phyloP scores from a whole-genome alignment of 2,888 invertebrate species.

The Danaus chrysippus region DNA sequence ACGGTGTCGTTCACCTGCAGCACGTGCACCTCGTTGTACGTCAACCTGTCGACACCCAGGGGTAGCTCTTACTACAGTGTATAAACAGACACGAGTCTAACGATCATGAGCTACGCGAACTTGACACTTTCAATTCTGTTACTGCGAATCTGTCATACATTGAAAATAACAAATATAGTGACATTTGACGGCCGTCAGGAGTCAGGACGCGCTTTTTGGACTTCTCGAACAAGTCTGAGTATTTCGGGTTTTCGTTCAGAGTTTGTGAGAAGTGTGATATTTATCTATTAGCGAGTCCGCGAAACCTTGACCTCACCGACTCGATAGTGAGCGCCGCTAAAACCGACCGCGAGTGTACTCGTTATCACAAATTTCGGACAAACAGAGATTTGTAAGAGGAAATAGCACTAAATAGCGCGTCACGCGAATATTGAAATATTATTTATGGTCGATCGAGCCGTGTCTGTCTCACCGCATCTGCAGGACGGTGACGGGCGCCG shows the following conservation, averaged over 20 bases:
- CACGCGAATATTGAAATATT: neutral
- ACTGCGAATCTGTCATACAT: neutral
- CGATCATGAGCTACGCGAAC: neutral
- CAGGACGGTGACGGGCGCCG: slow-evolving; percentile 42
- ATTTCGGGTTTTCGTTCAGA: no score
- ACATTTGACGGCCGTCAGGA: neutral
- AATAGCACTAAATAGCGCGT: no score
- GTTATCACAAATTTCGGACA: neutral
- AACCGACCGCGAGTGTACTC: neutral
- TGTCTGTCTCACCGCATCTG: slow-evolving; percentile 43
- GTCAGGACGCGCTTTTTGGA: neutral
- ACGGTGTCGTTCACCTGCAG: slow-evolving; percentile 48
- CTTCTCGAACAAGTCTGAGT: no score
- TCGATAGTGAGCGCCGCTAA: slow-evolving; percentile 15
- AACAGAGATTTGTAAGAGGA: no score
- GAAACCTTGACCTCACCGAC: slow-evolving; percentile 19
- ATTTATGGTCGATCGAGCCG: neutral
- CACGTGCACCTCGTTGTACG: slow-evolving; percentile 49
- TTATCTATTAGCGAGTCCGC: slow-evolving; percentile 18
- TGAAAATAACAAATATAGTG: neutral
- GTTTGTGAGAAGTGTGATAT: neutral
- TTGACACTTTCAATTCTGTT: no score
- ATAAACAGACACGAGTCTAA: neutral
- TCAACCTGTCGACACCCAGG: slow-evolving; percentile 41
- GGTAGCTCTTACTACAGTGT: neutral